Conservation (phyloP, 2,797 vertebrate genomes). For the Mus minutoides region DNA sequence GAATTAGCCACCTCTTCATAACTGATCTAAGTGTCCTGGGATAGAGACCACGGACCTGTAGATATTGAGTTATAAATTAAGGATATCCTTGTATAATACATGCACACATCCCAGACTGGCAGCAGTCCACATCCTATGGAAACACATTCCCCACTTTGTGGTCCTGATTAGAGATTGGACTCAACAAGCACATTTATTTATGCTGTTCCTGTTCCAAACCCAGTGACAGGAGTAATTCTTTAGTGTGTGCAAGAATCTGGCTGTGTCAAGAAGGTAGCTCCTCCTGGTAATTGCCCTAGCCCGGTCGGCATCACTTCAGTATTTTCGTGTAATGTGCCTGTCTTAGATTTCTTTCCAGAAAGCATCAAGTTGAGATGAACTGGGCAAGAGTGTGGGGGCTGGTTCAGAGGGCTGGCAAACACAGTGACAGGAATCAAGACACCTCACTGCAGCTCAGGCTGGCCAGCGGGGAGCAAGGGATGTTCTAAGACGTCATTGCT, state of each 20-base stretch:
- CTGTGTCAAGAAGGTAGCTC: neutral
- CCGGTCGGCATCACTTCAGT: neutral
- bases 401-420: neutral
- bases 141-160: neutral
- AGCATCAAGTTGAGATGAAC: neutral
- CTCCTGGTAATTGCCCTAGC: neutral
- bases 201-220: neutral
- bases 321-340: neutral
- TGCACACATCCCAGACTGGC: neutral
- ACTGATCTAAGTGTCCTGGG: neutral
- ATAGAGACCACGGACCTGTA: neutral
- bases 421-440: neutral
- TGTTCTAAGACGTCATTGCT: neutral
- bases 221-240: neutral
- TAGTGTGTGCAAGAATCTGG: neutral
- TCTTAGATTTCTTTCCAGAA: slow-evolving; percentile 23
- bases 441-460: neutral
- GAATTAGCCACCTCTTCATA: slow-evolving; percentile 26
- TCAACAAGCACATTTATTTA: neutral
- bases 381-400: neutral
- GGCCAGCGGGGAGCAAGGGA: neutral
- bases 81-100: neutral
- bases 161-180: neutral
- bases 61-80: neutral
- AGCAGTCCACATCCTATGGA: neutral